Evolutionary conservation across 1,140 invertebrate species (phyloP), one percentile per base, ranked within the genome.

Genomic region (Rhyacophila brunnea): DNA sequence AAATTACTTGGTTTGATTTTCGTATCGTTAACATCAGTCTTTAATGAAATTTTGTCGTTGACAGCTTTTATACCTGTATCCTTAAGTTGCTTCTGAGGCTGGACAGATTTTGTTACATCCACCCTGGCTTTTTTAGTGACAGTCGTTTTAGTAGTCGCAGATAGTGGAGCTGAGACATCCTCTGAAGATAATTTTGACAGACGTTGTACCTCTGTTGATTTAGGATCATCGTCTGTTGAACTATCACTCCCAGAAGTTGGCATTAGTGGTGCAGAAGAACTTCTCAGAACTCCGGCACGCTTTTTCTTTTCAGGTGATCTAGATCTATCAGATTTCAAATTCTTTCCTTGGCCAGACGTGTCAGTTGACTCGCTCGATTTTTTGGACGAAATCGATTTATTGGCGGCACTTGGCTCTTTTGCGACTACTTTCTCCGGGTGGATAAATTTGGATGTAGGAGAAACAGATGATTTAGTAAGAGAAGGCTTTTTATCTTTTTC

Each of bases 191-290:
- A 10, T 23, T 65, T 65, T 6, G 40, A 51, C 32, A 23, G 32
- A 35, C 19, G 42, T 32, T 51, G 9, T 9, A 6, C 11, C 0
- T 10, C 28, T 44, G n/a, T 44, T 23, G 20, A 6, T 28, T 43
- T 15, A 38, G 45, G 46, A 14, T 54, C 51, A 13, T 58, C 55
- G 17, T 46, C 47, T 7, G 34, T 18, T 0, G 28, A 17, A 38
- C 43, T 46, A 10, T 57, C 58, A 18, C 19, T 58, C 13, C 47
- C 50, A 17, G 45, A 18, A 28, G 54, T 46, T 17, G 54, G 54
- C 34, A 65, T 60, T 18, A 64, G 42, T 14, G 63, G 63, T 38
- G 63, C 63, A 1, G 63, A 65, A 23, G 63, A 65, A 32, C 63
- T 65, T 28, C 63, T 52, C 9, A 57, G 45, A 11, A 47, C 35